phyloP scores from a whole-genome alignment of 1,140 invertebrate genomes.

The Zophobas morio region DNA sequence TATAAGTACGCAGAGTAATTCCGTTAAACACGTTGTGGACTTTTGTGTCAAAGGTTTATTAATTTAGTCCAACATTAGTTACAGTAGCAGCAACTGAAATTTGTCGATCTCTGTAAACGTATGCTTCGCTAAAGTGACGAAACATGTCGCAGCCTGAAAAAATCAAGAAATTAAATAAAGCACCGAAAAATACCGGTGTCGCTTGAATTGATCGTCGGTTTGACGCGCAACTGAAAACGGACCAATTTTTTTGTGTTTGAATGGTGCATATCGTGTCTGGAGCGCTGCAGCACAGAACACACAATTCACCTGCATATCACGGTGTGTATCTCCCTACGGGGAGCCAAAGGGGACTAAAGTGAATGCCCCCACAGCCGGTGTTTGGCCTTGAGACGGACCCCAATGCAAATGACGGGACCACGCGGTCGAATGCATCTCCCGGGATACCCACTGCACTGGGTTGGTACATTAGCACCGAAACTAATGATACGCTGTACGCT shows the following conservation, averaged over 20 bases:
- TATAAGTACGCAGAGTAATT: too few species aligned
- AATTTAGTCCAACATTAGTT: too few species aligned
- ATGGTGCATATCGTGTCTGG: slow-evolving; percentile 11
- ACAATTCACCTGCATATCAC: slow-evolving; percentile 57
- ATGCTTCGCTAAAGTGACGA: too few species aligned
- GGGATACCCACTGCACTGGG: slow-evolving; percentile 29
- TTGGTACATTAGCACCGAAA: slow-evolving; percentile 14
- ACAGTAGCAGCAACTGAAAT: too few species aligned
- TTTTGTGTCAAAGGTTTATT: too few species aligned
- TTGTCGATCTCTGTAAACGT: too few species aligned
- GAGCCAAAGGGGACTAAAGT: slow-evolving; percentile 48
- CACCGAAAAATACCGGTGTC: background rate
- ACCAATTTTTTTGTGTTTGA: background rate
- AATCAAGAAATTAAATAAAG: background rate
- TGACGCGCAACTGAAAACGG: too few species aligned
- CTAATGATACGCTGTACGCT: background rate
- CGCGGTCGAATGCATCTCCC: slow-evolving; percentile 55
- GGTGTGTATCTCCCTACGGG: slow-evolving; percentile 50
- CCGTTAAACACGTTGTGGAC: too few species aligned
- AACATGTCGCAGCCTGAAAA: too few species aligned
- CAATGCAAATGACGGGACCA: slow-evolving; percentile 59
- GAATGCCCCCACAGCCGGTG: slow-evolving; percentile 57
- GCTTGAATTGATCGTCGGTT: too few species aligned
- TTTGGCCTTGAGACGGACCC: slow-evolving; percentile 59
- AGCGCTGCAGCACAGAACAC: slow-evolving; percentile 35